Percentiles rank a stretch among this genome's conserved stretches.
Conservation (phyloP, 2,113 vertebrate genomes). For the Petrocephalus microphthalmus region DNA sequence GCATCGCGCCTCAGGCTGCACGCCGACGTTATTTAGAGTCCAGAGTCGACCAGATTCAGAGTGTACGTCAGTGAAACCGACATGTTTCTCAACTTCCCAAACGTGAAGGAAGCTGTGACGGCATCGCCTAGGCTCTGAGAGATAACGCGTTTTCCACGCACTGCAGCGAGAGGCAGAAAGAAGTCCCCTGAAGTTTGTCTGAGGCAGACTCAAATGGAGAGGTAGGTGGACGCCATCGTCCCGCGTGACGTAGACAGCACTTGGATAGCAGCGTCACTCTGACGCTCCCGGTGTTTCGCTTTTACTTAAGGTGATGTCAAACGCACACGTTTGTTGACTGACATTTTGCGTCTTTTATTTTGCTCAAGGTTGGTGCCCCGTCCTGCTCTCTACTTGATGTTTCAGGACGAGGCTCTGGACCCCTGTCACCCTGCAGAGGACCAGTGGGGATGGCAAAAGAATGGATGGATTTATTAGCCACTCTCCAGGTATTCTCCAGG, state of each 20-base stretch:
- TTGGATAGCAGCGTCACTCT: not conserved
- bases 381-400: not conserved
- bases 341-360: not conserved
- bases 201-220: not conserved
- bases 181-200: not conserved
- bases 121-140: not conserved
- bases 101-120: conserved; percentile 12
- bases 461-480: not conserved
- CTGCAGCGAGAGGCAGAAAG: not conserved
- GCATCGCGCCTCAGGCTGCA: not conserved
- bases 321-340: not conserved
- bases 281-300: not conserved
- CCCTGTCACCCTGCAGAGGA: not conserved
- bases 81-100: conserved; percentile 23
- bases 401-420: not conserved
- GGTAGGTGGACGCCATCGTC: not conserved
- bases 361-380: not conserved
- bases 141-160: not conserved
- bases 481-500: not conserved
- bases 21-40: not conserved
- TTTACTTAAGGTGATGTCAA: not conserved
- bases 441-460: not conserved
- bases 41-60: not conserved
- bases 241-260: not conserved
- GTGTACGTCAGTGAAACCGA: conserved; percentile 9